Base-by-base conservation (phyloP, 2,888 invertebrate species). In the Drosophila imparisetae region DNA sequence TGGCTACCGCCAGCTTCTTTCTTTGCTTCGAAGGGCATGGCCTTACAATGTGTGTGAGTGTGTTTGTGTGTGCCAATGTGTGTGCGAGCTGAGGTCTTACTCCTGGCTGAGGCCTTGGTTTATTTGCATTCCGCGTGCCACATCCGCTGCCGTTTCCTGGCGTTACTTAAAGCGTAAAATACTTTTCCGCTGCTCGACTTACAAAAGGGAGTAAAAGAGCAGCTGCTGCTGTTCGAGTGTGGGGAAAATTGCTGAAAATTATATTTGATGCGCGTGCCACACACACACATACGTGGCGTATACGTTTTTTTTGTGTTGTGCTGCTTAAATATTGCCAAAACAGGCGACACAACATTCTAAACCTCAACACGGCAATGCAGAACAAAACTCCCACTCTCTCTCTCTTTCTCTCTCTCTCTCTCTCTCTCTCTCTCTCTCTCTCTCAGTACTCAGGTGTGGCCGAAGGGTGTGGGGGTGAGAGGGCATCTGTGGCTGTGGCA, bases 41-140 rank as follows among this genome's bases (percentile, higher is more conserved):
- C 18, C 30, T 58, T 60, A 57, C 62, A 38, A 42, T 42, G 54
- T 27, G 27, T 29, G 50, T 24, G 24, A 13, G 29, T 21, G 27
- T 50, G 11, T 34, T 15, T 45, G 15, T 42, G 21, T 53, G 7
- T 40, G 15, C 7, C 4, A 1, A 11, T 36, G 53, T 38, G 53
- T 54, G 42, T 45, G 38, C 15, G 38, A 57, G 34, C 50, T 66
- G 52, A 27, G 57, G 49, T 59, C 53, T 49, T 55, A 40, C 49
- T 64, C 38, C 66, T 66, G 72, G 52, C 65, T 65, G 50, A 58
- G 72, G 66, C 72, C 67, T 61, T 72, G 72, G 55, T 81, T 80
- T 86, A 86, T 83, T 88, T 88, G 81, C 88, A 88, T 88, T 76
- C 78, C 83, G 72, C 80, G 80, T 78, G 70, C 82, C 83, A 80